phyloP scores from a whole-genome alignment of 2,888 invertebrate genomes.

The Heliothis peltigera region DNA sequence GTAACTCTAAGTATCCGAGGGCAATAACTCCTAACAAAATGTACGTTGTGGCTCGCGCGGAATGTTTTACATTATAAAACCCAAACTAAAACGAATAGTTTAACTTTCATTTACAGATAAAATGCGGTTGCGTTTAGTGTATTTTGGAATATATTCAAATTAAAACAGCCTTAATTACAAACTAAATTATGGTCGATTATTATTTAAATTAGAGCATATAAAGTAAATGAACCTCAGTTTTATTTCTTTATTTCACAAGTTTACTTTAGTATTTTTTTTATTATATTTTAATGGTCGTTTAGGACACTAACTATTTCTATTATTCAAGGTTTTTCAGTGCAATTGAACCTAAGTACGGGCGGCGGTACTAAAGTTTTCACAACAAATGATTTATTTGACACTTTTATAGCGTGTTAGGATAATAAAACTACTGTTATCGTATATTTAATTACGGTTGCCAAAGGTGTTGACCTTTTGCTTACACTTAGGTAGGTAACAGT shows the following conservation, averaged over 20 bases:
- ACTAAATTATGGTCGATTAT: constrained; percentile 19
- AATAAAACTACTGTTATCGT: constrained; percentile 46
- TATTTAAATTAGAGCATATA: constrained; percentile 26
- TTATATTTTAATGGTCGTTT: constrained; percentile 32
- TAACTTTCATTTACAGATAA: constrained; percentile 43
- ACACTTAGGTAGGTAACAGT: no score
- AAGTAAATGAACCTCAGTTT: constrained; percentile 26
- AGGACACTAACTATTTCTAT: constrained; percentile 28
- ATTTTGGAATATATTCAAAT: constrained; percentile 7
- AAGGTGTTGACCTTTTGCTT: constrained; percentile 36
- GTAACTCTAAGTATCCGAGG: constrained; percentile 55
- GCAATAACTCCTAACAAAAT: constrained; percentile 50
- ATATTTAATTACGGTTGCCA: constrained; percentile 37
- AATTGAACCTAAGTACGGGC: constrained; percentile 26
- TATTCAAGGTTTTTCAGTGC: constrained; percentile 47
- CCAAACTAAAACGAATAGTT: constrained; percentile 33
- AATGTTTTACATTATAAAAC: constrained; percentile 52
- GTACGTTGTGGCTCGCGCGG: constrained; percentile 35
- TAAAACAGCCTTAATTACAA: constrained; percentile 2
- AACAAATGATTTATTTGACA: constrained; percentile 52
- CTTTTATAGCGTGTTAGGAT: constrained; percentile 41
- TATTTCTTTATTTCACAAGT: constrained; percentile 29
- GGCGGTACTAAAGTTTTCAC: constrained; percentile 37
- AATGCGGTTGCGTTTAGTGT: constrained; percentile 18
- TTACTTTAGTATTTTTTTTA: constrained; percentile 32